These are phyloP conservation scores for Pseudochirops cupreus DNA, from an alignment of 2,797 vertebrate genomes.

Conservation along the genomic window DNA sequence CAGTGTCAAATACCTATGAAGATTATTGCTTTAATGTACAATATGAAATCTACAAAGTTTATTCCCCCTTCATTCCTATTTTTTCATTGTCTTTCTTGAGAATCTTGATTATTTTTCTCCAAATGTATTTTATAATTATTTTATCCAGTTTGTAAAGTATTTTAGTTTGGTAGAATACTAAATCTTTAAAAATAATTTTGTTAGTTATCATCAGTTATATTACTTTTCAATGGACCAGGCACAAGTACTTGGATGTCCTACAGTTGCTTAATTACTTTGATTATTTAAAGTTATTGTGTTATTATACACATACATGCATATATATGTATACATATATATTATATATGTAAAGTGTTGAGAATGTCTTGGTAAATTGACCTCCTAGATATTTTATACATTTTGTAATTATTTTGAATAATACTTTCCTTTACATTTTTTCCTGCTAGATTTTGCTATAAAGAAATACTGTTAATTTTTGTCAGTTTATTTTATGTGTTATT, in stretches of 20 bases:
- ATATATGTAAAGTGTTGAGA: background rate
- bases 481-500: too few relatives aligned
- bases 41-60: background rate
- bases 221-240: background rate
- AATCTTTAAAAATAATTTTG: background rate
- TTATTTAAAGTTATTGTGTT: background rate
- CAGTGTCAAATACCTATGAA: background rate
- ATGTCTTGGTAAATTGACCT: background rate
- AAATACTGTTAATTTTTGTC: too few relatives aligned
- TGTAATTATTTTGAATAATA: too few relatives aligned
- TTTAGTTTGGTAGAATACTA: background rate
- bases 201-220: background rate
- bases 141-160: too few relatives aligned
- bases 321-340: too few relatives aligned
- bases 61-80: background rate
- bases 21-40: background rate
- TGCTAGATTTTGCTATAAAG: too few relatives aligned
- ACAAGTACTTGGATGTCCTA: background rate
- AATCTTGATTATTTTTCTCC: background rate
- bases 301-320: background rate
- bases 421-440: too few relatives aligned
- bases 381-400: too few relatives aligned
- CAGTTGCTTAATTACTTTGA: background rate
- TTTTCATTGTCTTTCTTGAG: background rate
- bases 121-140: background rate